A percentile compares a stretch with the other conserved stretches of the same genome.
Conservation (phyloP, 2,888 invertebrate species). For the Mythimna pallens region DNA sequence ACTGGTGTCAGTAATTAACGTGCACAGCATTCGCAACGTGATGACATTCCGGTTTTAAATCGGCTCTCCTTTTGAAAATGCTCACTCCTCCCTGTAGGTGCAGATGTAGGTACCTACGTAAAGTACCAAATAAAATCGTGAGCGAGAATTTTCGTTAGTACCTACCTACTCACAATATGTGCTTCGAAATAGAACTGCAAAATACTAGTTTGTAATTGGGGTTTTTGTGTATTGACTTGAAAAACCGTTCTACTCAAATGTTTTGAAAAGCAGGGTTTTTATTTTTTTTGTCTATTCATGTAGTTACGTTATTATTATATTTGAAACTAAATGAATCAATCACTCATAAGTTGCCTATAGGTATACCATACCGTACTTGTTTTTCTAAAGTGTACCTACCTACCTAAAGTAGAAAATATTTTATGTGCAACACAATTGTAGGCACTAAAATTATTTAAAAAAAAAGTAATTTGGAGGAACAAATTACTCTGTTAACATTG, state of each 20-base stretch:
- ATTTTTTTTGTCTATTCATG: slow-evolving; percentile 3
- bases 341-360: background rate
- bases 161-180: slow-evolving; percentile 11
- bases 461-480: slow-evolving; percentile 41
- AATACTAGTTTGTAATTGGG: slow-evolving; percentile 41
- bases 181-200: slow-evolving; percentile 19
- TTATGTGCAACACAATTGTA: slow-evolving; percentile 11
- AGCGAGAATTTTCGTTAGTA: slow-evolving; percentile 21
- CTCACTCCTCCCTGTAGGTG: background rate
- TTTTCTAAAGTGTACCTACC: background rate
- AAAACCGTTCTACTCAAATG: slow-evolving; percentile 12
- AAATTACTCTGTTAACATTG: slow-evolving; percentile 31
- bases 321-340: background rate
- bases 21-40: slow-evolving; percentile 2
- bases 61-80: slow-evolving; percentile 15
- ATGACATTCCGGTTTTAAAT: slow-evolving; percentile 14
- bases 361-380: background rate
- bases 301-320: background rate
- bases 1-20: slow-evolving; percentile 15
- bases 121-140: slow-evolving; percentile 15
- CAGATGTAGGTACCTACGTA: background rate
- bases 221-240: slow-evolving; percentile 9
- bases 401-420: slow-evolving; percentile 9
- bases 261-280: background rate
- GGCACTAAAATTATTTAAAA: slow-evolving; percentile 8